Evolutionary conservation across 92 coral and sea anemone genomes (phyloP).

Genomic region (Hydrozoanthus gracilis): DNA sequence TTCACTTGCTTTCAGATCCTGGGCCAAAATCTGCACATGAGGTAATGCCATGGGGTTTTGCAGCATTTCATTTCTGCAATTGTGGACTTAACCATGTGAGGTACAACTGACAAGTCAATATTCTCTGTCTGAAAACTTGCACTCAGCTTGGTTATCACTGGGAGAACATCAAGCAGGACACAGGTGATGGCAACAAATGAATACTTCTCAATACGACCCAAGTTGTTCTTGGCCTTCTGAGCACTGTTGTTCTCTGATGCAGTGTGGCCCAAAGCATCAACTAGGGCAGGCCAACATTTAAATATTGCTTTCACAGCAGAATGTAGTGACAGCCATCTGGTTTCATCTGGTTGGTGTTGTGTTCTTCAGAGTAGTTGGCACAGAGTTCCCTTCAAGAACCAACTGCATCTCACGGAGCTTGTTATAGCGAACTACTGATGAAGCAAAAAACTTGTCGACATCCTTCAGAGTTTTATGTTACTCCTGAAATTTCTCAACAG

Average conservation of each 20-base stretch:
- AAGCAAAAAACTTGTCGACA: conserved; percentile 58
- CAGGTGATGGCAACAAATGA: conserved; percentile 23
- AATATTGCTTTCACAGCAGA: not conserved
- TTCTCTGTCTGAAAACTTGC: conserved; percentile 9
- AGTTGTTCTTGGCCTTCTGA: conserved; percentile 21
- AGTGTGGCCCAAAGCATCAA: conserved; percentile 42
- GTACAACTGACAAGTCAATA: conserved; percentile 22
- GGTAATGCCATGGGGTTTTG: conserved; percentile 25
- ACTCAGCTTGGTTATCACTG: conserved; percentile 17
- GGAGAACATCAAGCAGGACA: conserved; percentile 4
- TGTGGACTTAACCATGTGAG: conserved; percentile 29
- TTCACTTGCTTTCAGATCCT: conserved; percentile 31
- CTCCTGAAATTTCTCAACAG: conserved; percentile 33
- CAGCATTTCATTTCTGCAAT: conserved; percentile 9
- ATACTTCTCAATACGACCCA: conserved; percentile 23
- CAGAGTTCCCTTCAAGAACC: conserved; percentile 26
- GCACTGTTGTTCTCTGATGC: conserved; percentile 6
- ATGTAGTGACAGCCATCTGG: not conserved
- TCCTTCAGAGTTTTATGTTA: conserved; percentile 52
- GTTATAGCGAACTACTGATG: conserved; percentile 41
- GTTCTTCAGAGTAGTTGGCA: conserved; percentile 28
- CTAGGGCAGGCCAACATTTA: conserved; percentile 25
- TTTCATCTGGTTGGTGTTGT: conserved; percentile 12
- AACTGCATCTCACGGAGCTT: conserved; percentile 25
- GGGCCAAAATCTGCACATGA: conserved; percentile 23